These are phyloP conservation scores for Epinephelus malabaricus DNA, from an alignment of 2,797 vertebrate genomes.

Conservation along the genomic window DNA sequence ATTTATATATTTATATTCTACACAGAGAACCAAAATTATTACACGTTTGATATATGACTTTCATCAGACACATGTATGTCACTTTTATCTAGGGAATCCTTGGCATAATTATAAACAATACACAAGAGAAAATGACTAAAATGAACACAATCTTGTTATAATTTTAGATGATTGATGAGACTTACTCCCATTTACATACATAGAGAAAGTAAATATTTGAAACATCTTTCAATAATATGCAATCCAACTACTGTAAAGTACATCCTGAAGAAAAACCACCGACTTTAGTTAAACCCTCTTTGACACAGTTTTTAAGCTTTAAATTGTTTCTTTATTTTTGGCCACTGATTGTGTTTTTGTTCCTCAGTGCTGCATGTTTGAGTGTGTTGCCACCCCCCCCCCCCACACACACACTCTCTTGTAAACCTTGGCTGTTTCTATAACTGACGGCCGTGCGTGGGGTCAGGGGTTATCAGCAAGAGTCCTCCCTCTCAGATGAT, in stretches of 20 bases:
- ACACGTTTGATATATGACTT: background rate
- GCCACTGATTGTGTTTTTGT: constrained; percentile 10
- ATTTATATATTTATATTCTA: background rate
- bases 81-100: no score
- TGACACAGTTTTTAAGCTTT: background rate
- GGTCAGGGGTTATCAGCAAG: constrained; percentile 70
- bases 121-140: background rate
- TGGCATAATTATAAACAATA: background rate
- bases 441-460: constrained; percentile 40
- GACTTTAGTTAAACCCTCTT: background rate
- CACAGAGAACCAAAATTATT: background rate
- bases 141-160: background rate
- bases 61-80: background rate
- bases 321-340: background rate
- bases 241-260: background rate
- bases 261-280: background rate
- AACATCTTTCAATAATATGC: background rate
- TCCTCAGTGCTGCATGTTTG: background rate
- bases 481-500: constrained; percentile 62
- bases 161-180: background rate
- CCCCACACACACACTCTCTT: constrained; percentile 13
- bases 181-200: background rate
- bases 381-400: constrained; percentile 1
- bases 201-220: background rate
- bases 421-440: constrained; percentile 44